Base-by-base conservation (phyloP, 1,140 invertebrate species). In the Camponotus pennsylvanicus region DNA sequence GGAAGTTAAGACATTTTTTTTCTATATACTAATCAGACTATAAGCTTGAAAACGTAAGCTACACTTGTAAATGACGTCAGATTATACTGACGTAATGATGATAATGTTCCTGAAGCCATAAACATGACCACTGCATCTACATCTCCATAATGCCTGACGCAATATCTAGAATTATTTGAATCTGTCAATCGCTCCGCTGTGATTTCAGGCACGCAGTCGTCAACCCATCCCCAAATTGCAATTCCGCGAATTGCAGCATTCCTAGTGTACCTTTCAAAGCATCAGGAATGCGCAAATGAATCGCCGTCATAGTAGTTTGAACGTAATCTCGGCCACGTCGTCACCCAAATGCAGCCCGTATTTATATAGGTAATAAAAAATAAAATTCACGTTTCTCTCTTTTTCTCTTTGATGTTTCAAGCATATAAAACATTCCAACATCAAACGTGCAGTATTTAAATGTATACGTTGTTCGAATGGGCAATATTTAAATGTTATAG, bases 81-180 rank as follows among this genome's bases (percentile, higher is more conserved):
- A 32, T 57, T 49, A 59, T 55, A 59, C 37, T 82, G 52, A 82
- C 55, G 67, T 73, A 82, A 83, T 13, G 45, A 32, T 71, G 49
- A 82, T 52, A 34, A 40, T 37, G 27, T 61, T 45, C 45, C 27
- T 55, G 27, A 21, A 34, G 55, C 55, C 18, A 61, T 82, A 82
- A 82, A 82, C 79, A 69, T 73, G 79, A 45, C 21, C 52, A 21
- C 27, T 40, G 63, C 21, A 40, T 37, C 79, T 73, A 59, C 67
- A 82, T 73, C 67, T 45, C 79, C 79, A 82, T 82, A 73, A 82
- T 82, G 67, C 55, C 67, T 82, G 79, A 73, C 7, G 79, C 69
- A 82, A 82, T 82, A 82, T 82, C 79, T 73, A 82, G 79, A 82
- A 82, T 82, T 82, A 82, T 67, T 82, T 82, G 79, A 82, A 82